Conservation (phyloP, 2,797 vertebrate genomes). For the Galago senegalensis region DNA sequence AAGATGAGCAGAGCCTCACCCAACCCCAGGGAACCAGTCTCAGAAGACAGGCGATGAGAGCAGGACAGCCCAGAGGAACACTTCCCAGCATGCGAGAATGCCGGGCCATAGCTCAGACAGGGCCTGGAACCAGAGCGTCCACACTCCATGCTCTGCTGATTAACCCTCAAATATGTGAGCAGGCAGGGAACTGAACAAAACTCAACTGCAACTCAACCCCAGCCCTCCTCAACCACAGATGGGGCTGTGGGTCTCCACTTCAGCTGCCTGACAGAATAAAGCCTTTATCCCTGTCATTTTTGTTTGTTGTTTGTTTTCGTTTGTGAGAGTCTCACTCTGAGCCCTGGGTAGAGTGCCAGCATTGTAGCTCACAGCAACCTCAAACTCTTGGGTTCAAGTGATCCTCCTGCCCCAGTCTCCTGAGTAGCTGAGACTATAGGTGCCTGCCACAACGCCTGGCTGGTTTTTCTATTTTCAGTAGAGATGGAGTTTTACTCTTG, state of each 20-base stretch:
- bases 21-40: background rate
- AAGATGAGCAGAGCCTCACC: background rate
- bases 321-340: too few species aligned
- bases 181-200: background rate
- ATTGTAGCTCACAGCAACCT: background rate
- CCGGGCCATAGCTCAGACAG: background rate
- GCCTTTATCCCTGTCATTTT: background rate
- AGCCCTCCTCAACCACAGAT: too few species aligned
- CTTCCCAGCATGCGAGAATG: accelerated
- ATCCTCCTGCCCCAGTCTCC: too few species aligned
- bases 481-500: too few species aligned
- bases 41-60: background rate
- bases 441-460: too few species aligned
- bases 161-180: background rate
- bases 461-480: too few species aligned
- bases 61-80: accelerated
- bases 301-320: too few species aligned
- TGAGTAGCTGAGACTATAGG: too few species aligned
- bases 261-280: background rate
- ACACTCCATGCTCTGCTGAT: background rate
- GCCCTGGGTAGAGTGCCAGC: too few species aligned
- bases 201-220: background rate
- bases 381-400: too few species aligned
- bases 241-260: background rate
- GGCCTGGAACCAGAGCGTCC: background rate